phyloP scores from a whole-genome alignment of 2,113 vertebrate species.

The Tragelaphus buxtoni region DNA sequence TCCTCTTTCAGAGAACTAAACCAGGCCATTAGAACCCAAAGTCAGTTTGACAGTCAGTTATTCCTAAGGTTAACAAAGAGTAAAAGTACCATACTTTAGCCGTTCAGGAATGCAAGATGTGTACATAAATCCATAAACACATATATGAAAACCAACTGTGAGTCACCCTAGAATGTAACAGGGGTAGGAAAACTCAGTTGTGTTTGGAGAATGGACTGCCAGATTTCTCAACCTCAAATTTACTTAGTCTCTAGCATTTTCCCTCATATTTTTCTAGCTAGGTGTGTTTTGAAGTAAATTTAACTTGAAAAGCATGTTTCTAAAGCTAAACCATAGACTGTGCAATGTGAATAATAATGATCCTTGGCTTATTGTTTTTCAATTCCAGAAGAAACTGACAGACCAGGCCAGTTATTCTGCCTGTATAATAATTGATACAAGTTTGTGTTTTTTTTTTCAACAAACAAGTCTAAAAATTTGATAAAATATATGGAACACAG shows the following conservation, averaged over 20 bases:
- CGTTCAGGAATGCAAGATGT: neutral
- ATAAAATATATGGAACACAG: neutral
- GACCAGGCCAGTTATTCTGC: neutral
- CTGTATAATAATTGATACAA: neutral
- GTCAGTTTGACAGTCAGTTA: neutral
- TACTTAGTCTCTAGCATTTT: constrained; percentile 10
- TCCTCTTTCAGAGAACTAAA: constrained; percentile 19
- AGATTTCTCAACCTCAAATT: neutral
- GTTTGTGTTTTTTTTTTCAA: neutral
- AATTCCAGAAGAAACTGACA: constrained; percentile 10
- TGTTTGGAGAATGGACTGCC: neutral
- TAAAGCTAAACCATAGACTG: constrained; percentile 37
- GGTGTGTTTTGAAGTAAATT: constrained; percentile 63
- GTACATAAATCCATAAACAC: neutral
- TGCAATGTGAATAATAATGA: constrained; percentile 47
- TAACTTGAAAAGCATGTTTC: constrained; percentile 56
- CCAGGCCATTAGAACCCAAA: neutral
- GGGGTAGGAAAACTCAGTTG: neutral
- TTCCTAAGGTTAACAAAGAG: neutral
- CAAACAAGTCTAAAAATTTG: neutral
- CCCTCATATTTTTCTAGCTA: neutral
- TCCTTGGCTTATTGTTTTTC: constrained; percentile 30
- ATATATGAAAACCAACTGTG: neutral
- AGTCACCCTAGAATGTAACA: neutral
- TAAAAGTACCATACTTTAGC: neutral